A percentile compares a stretch with the other conserved stretches of the same genome.
These are phyloP conservation scores for Gorsachius magnificus DNA, from an alignment of 2,797 vertebrate species.

Conservation along the genomic window DNA sequence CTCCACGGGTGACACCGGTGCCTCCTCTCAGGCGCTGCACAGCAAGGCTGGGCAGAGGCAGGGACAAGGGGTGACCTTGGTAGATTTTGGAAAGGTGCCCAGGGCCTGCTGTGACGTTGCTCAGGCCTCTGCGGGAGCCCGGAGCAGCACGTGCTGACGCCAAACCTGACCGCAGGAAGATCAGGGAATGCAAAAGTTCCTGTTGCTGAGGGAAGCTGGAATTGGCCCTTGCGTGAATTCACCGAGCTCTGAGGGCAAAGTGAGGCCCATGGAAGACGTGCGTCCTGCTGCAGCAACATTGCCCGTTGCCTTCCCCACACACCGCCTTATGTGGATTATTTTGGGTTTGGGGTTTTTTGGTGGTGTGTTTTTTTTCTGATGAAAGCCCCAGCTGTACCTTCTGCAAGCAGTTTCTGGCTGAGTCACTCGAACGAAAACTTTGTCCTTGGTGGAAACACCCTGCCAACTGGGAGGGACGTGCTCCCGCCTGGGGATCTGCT, in stretches of 20 bases:
- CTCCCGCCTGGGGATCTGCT: background rate
- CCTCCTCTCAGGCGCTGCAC: accelerated
- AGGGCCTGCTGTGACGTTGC: accelerated
- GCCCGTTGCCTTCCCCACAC: background rate
- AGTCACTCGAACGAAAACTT: conserved; percentile 13
- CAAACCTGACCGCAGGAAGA: background rate
- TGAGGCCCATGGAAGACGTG: accelerated
- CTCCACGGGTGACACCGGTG: accelerated
- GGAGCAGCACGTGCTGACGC: background rate
- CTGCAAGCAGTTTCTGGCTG: background rate
- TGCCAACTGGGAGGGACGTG: background rate
- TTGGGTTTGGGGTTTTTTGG: background rate
- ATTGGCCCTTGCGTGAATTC: background rate
- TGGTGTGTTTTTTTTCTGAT: background rate
- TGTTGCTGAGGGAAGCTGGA: background rate
- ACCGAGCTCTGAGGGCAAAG: background rate
- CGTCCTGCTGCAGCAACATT: background rate
- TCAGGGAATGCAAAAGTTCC: background rate
- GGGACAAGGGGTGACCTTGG: background rate
- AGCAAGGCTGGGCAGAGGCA: background rate
- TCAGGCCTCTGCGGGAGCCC: background rate
- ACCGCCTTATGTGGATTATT: background rate
- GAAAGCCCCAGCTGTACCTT: background rate
- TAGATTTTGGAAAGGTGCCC: background rate
- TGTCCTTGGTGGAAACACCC: conserved; percentile 12